Base-by-base conservation (phyloP, 2,888 invertebrate species). In the Chrysolina oricalcia region DNA sequence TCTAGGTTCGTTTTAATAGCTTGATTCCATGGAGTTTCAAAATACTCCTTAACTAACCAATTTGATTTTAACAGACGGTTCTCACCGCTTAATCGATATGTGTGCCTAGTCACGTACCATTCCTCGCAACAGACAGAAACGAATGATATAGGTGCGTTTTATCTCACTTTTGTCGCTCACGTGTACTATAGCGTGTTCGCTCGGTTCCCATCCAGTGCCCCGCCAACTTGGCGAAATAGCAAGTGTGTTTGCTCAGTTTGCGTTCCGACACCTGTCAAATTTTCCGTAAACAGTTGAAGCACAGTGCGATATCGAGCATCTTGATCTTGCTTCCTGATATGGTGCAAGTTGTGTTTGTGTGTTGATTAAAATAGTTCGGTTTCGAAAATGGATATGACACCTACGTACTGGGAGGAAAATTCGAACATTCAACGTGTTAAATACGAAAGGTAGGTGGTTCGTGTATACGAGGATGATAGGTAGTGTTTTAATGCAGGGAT, bases 341-440 rank as follows among this genome's bases (percentile, higher is more conserved):
- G 63, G 64, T 71, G 67, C 21, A 21, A 62, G n/a, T 50, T 40
- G 72, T 68, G 72, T 63, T 59, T 35, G 59, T 23, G 72, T 21
- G 62, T 46, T 41, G 53, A 59, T 56, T 15, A 64, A 35, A 17
- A 48, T 50, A 27, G 46, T 65, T 65, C 23, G 6, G 19, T 67
- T 69, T 53, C 63, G 67, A 82, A 80, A 76, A 88, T 88, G 87
- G 87, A 88, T 82, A 87, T 88, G 83, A 89, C 90, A 78, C 90
- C 90, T 84, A 88, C 80, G 59, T 91, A 89, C 84, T 91, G 91
- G 91, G 90, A 91, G 84, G 90, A 90, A 81, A 90, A 87, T 84
- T 88, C 90, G 74, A 88, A 84, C 87, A 89, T 87, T 85, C 90
- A 84, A 87, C 90, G 89, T 83, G 89, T 91, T 63, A 91, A 91